Conservation (phyloP, 2,113 vertebrate species). For the Platycercus adscitus region DNA sequence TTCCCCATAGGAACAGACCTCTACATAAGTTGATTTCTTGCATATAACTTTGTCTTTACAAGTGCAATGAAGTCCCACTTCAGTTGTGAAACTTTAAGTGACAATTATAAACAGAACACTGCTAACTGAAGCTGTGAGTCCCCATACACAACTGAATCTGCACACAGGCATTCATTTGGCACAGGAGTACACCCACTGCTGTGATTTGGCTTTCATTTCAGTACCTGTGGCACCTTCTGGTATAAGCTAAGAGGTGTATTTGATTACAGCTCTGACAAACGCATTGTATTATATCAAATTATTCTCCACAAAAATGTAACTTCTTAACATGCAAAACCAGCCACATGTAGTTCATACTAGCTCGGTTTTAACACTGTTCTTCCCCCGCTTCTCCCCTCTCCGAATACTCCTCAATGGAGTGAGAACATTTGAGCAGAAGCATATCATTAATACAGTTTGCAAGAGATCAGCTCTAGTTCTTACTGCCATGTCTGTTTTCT, state of each 20-base stretch:
- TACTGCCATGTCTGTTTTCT: not conserved
- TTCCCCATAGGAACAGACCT: not conserved
- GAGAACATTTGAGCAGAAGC: not conserved
- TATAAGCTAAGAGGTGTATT: not conserved
- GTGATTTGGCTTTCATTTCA: not conserved
- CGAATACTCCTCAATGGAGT: not conserved
- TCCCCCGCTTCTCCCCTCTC: too few relatives aligned
- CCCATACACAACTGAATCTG: not conserved
- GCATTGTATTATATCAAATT: not conserved
- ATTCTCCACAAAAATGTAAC: not conserved
- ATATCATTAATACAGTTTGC: not conserved
- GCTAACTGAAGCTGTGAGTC: not conserved
- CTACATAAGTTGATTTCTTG: not conserved
- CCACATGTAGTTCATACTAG: not conserved
- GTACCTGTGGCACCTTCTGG: not conserved
- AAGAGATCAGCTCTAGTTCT: not conserved
- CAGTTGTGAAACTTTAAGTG: not conserved
- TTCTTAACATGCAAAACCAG: conserved; percentile 9
- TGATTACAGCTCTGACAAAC: not conserved
- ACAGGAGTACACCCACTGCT: not conserved
- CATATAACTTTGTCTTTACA: not conserved
- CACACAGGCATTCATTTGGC: not conserved
- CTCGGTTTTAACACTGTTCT: not conserved
- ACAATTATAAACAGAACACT: not conserved
- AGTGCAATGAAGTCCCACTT: not conserved